These are phyloP conservation scores for Oceanodroma tethys DNA, from an alignment of 2,113 vertebrate genomes.

Conservation along the genomic window DNA sequence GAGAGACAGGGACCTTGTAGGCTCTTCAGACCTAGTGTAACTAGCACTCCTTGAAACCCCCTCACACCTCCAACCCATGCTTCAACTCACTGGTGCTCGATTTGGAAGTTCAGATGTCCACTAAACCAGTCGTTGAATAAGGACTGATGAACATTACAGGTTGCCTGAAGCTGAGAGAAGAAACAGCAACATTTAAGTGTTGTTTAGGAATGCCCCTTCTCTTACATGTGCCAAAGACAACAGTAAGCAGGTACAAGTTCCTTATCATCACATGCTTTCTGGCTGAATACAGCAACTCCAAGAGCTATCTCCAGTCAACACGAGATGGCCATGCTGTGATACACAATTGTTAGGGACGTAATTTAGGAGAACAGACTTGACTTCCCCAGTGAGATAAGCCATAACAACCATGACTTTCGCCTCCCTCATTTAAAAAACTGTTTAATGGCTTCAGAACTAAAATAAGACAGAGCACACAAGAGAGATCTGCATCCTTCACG, in stretches of 20 bases:
- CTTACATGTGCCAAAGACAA: neutral
- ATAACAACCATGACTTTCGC: neutral
- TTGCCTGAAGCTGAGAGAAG: slow-evolving; percentile 76
- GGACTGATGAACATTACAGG: slow-evolving; percentile 80
- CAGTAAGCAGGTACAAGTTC: neutral
- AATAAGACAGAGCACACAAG: neutral
- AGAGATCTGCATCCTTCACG: neutral
- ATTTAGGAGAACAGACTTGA: neutral
- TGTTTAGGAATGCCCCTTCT: neutral
- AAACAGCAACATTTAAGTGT: neutral
- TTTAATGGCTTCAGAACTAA: neutral
- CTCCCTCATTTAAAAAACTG: neutral
- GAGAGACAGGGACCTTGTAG: neutral
- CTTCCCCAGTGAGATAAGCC: neutral
- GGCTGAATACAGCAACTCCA: neutral
- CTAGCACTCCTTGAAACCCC: neutral
- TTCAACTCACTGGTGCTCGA: slow-evolving; percentile 82
- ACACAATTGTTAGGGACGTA: fast-evolving
- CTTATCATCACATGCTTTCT: neutral
- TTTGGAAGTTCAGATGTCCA: slow-evolving; percentile 86
- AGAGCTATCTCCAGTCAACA: neutral
- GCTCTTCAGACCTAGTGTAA: neutral
- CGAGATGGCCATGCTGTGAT: fast-evolving
- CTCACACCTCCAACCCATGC: neutral
- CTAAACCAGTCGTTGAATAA: slow-evolving; percentile 86